Evolutionary conservation across 2,888 invertebrate genomes (phyloP).

Genomic region (Orthonychiurus folsomi): DNA sequence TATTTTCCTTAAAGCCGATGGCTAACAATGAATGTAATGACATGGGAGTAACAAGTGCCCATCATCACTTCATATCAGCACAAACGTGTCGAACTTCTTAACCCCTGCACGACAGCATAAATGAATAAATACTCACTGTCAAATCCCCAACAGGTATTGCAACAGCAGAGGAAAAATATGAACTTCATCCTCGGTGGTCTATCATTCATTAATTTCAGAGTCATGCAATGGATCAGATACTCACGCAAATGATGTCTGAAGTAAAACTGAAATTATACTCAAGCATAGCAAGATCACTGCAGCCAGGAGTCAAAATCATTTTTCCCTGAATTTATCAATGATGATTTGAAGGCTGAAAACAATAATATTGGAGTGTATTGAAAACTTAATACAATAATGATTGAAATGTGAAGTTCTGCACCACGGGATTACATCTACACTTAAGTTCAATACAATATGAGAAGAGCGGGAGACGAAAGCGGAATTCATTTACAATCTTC

Average conservation of each 20-base stretch:
- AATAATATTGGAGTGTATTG: too few relatives aligned
- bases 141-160: slow-evolving; percentile 7
- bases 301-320: too few relatives aligned
- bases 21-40: too few relatives aligned
- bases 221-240: not conserved
- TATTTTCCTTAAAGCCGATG: too few relatives aligned
- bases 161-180: slow-evolving; percentile 16
- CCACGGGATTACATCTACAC: not conserved
- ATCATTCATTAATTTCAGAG: slow-evolving; percentile 13
- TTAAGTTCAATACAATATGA: not conserved
- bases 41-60: not conserved
- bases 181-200: slow-evolving; percentile 40
- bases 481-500: too few relatives aligned
- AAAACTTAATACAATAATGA: too few relatives aligned
- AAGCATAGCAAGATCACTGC: too few relatives aligned
- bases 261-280: too few relatives aligned
- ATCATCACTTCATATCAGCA: not conserved
- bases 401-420: not conserved
- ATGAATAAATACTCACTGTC: not conserved
- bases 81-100: not conserved
- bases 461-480: too few relatives aligned
- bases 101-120: not conserved
- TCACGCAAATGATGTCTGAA: not conserved
- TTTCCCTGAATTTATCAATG: too few relatives aligned
- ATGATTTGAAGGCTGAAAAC: too few relatives aligned